Conservation (phyloP, 2,113 vertebrate species). For the Aleadryas rufinucha region DNA sequence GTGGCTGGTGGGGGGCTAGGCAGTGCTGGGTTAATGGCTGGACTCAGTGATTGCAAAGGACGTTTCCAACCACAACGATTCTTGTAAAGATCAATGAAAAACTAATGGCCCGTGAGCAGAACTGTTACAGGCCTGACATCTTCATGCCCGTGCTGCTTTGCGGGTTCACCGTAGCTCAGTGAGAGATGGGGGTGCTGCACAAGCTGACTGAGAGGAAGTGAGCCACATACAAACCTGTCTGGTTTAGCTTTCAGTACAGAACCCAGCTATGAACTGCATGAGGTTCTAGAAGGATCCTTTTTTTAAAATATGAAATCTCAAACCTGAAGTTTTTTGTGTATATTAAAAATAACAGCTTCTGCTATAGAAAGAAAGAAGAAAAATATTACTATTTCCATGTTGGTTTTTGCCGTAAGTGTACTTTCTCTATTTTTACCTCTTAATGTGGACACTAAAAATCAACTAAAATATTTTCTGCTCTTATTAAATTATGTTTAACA, state of each 20-base stretch:
- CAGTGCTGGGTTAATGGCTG: neutral
- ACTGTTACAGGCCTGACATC: neutral
- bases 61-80: neutral
- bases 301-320: neutral
- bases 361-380: neutral
- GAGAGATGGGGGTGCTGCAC: no score
- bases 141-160: neutral
- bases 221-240: neutral
- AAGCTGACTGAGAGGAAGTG: neutral
- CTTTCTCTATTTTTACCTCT: neutral
- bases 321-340: neutral
- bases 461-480: neutral
- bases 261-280: neutral
- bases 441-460: neutral
- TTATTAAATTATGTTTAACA: neutral
- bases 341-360: neutral
- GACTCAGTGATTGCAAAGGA: neutral
- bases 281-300: neutral
- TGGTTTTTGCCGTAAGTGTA: neutral
- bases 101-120: neutral
- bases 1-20: neutral
- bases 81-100: neutral
- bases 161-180: neutral
- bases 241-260: no score
- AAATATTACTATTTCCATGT: neutral